These are phyloP conservation scores for Drosophila affinis DNA, from an alignment of 2,888 invertebrate species.

Conservation along the genomic window DNA sequence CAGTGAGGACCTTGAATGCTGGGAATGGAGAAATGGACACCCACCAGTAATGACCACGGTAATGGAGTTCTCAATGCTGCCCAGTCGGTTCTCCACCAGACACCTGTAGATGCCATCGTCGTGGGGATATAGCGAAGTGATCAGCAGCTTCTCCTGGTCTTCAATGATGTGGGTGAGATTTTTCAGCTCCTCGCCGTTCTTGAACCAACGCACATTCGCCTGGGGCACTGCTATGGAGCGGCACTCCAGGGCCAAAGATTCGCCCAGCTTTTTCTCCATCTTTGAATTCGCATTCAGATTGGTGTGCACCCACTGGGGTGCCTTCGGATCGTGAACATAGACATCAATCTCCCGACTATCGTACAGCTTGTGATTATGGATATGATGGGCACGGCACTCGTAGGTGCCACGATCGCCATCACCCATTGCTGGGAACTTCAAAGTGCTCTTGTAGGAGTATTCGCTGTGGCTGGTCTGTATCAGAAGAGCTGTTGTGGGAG, in stretches of 20 bases:
- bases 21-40: conserved; percentile 24
- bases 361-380: conserved; percentile 54
- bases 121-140: conserved; percentile 85
- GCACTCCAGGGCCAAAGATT: conserved; percentile 82
- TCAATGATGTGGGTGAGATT: conserved; percentile 67
- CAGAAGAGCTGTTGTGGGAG: conserved; percentile 44
- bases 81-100: conserved; percentile 85
- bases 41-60: conserved; percentile 85
- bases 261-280: conserved; percentile 79
- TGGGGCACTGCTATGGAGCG: conserved; percentile 86
- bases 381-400: conserved; percentile 81
- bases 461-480: conserved; percentile 63
- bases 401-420: conserved; percentile 83
- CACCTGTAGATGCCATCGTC: conserved; percentile 87
- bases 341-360: conserved; percentile 80
- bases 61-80: conserved; percentile 82
- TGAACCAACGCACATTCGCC: conserved; percentile 88
- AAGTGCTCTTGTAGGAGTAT: conserved; percentile 81
- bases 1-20: not conserved
- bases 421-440: conserved; percentile 81
- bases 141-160: conserved; percentile 83
- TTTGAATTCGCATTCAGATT: conserved; percentile 84
- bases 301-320: conserved; percentile 82
- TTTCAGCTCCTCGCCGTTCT: conserved; percentile 85
- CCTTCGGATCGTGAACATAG: conserved; percentile 83